Conservation (phyloP, 2,888 invertebrate species). For the Chloroclystis v-ata region DNA sequence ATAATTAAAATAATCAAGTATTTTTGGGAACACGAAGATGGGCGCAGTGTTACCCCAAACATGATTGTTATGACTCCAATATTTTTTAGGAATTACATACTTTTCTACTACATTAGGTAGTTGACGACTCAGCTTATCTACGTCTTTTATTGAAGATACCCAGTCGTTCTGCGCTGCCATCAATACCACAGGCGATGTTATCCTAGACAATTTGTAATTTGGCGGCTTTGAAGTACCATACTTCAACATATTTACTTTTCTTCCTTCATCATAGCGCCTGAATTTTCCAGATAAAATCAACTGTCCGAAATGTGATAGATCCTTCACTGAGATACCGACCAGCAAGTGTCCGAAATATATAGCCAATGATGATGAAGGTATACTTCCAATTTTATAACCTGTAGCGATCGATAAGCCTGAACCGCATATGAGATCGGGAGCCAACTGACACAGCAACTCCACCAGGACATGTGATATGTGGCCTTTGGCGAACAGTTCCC, state of each 20-base stretch:
- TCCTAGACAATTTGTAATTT: constrained; percentile 50
- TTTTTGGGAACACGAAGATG: constrained; percentile 45
- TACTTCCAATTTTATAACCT: constrained; percentile 75
- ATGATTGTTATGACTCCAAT: constrained; percentile 67
- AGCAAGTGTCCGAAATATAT: constrained; percentile 73
- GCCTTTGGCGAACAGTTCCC: constrained; percentile 81
- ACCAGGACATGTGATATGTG: constrained; percentile 57
- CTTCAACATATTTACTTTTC: constrained; percentile 44
- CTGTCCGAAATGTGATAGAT: constrained; percentile 75
- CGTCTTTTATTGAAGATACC: constrained; percentile 79
- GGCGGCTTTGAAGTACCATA: constrained; percentile 57
- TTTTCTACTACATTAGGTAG: constrained; percentile 79
- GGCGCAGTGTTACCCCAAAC: constrained; percentile 53
- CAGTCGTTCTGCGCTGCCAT: constrained; percentile 76
- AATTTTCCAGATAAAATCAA: constrained; percentile 53
- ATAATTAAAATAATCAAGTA: constrained; percentile 46
- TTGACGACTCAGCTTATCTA: constrained; percentile 66
- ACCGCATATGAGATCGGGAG: constrained; percentile 74
- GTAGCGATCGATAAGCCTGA: constrained; percentile 74
- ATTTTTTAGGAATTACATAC: constrained; percentile 74
- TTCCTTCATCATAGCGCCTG: constrained; percentile 59
- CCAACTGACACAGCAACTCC: constrained; percentile 51
- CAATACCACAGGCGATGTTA: constrained; percentile 58
- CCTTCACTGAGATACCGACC: constrained; percentile 72
- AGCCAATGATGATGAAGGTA: constrained; percentile 73